These are phyloP conservation scores for Cremastinae sp. DNA, from an alignment of 2,888 invertebrate species.

Conservation along the genomic window DNA sequence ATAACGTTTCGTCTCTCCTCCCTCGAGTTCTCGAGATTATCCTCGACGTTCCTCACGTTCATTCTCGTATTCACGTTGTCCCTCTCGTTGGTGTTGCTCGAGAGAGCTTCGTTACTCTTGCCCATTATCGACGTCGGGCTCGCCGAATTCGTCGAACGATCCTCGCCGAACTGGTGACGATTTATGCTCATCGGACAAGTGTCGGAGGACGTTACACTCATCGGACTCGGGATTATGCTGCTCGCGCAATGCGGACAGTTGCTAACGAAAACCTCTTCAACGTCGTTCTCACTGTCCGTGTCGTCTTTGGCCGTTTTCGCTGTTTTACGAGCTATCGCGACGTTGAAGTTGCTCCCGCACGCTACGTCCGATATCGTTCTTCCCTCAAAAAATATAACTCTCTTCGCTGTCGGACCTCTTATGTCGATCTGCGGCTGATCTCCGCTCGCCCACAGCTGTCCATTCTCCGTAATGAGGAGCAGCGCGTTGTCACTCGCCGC, in stretches of 20 bases:
- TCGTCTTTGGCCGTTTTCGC: slow-evolving; percentile 80
- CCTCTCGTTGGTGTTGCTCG: slow-evolving; percentile 53
- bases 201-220: slow-evolving; percentile 83
- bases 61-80: slow-evolving; percentile 43
- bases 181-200: slow-evolving; percentile 85
- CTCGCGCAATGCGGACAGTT: slow-evolving; percentile 84
- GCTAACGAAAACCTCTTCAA: slow-evolving; percentile 85
- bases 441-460: slow-evolving; percentile 87
- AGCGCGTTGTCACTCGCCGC: slow-evolving; percentile 84
- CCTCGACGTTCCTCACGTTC: slow-evolving; percentile 59
- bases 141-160: slow-evolving; percentile 83
- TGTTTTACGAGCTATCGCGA: slow-evolving; percentile 86
- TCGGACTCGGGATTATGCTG: slow-evolving; percentile 71
- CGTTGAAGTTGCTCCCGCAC: slow-evolving; percentile 90
- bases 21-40: slow-evolving; percentile 67
- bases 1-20: slow-evolving; percentile 84
- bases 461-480: slow-evolving; percentile 85
- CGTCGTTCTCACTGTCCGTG: slow-evolving; percentile 83
- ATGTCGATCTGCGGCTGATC: slow-evolving; percentile 86
- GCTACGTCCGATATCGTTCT: slow-evolving; percentile 86
- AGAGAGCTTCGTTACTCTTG: slow-evolving; percentile 81
- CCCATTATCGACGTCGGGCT: slow-evolving; percentile 80
- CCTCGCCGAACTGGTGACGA: slow-evolving; percentile 84
- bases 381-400: slow-evolving; percentile 86
- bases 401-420: slow-evolving; percentile 83